Conservation (phyloP, 2,113 vertebrate genomes). For the Halichoeres trimaculatus region DNA sequence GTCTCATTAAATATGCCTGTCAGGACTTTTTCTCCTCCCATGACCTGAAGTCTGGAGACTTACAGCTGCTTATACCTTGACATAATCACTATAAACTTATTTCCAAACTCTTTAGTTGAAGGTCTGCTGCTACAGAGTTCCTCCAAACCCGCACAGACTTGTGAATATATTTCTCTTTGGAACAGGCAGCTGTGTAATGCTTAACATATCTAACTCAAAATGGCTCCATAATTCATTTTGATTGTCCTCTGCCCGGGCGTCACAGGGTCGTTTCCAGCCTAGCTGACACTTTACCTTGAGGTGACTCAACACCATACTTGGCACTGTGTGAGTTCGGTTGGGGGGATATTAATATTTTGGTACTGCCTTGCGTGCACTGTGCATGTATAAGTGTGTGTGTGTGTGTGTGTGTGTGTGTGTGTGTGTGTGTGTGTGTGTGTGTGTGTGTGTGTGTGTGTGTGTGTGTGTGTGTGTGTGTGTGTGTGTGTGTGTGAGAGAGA, state of each 20-base stretch:
- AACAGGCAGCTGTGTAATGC: background rate
- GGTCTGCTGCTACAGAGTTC: background rate
- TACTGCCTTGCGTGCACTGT: slow-evolving; percentile 23
- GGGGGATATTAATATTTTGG: slow-evolving; percentile 54
- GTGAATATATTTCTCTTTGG: background rate
- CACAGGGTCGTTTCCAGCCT: slow-evolving; percentile 23
- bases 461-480: slow-evolving; percentile 27
- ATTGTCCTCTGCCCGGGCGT: slow-evolving; percentile 6
- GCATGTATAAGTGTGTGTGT: slow-evolving; percentile 11
- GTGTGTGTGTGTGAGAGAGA: slow-evolving; percentile 12
- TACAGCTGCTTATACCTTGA: background rate
- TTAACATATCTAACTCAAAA: slow-evolving; percentile 16
- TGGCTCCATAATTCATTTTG: slow-evolving; percentile 1
- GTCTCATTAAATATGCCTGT: too few relatives aligned
- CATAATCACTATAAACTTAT: background rate
- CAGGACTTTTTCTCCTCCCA: too few relatives aligned
- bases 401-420: slow-evolving; percentile 26
- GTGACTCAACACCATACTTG: slow-evolving; percentile 49
- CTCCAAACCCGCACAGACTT: background rate
- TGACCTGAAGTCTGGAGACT: background rate
- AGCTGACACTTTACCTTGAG: slow-evolving; percentile 46
- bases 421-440: slow-evolving; percentile 7
- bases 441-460: slow-evolving; percentile 26
- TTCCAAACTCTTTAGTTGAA: background rate
- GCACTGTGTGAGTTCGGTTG: slow-evolving; percentile 10